Conservation (phyloP, 92 coral and sea anemone species). For the Siderastrea radians region DNA sequence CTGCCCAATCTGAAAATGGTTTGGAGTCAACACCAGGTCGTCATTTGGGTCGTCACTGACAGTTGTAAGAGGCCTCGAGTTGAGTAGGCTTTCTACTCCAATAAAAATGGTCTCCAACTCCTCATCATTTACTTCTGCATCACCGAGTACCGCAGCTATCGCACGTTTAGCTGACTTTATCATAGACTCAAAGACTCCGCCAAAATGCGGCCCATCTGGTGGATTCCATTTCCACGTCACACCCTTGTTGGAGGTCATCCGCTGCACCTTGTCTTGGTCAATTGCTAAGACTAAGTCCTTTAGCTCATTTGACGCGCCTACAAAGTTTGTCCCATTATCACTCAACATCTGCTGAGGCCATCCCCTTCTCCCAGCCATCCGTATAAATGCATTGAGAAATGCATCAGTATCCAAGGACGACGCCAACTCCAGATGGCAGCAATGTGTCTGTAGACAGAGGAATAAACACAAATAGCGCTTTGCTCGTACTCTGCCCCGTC, state of each 20-base stretch:
- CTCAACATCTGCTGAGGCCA: slow-evolving; percentile 62
- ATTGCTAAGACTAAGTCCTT: too few species aligned
- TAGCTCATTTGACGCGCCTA: too few species aligned
- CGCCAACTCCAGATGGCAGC: slow-evolving; percentile 68
- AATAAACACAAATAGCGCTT: slow-evolving; percentile 71
- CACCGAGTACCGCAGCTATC: slow-evolving; percentile 56
- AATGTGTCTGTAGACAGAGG: slow-evolving; percentile 59
- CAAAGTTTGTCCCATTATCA: slow-evolving; percentile 52
- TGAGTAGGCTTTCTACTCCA: slow-evolving; percentile 64
- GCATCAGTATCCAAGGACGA: slow-evolving; percentile 59
- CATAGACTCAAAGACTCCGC: slow-evolving; percentile 73
- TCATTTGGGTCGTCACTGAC: slow-evolving; percentile 68
- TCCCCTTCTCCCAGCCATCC: slow-evolving; percentile 56
- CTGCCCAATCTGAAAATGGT: slow-evolving; percentile 71
- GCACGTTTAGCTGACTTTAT: slow-evolving; percentile 76
- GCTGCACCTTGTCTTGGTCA: slow-evolving; percentile 15
- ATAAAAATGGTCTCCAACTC: slow-evolving; percentile 52
- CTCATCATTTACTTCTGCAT: slow-evolving; percentile 73
- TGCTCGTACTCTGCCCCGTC: slow-evolving; percentile 55
- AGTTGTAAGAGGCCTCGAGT: slow-evolving; percentile 62
- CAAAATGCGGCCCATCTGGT: slow-evolving; percentile 76
- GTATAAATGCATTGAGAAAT: slow-evolving; percentile 53
- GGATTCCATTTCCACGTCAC: slow-evolving; percentile 74
- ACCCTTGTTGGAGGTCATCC: slow-evolving; percentile 14
- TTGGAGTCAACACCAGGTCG: slow-evolving; percentile 67